Base-by-base conservation (phyloP, 2,888 invertebrate genomes). In the Acronicta leporina region DNA sequence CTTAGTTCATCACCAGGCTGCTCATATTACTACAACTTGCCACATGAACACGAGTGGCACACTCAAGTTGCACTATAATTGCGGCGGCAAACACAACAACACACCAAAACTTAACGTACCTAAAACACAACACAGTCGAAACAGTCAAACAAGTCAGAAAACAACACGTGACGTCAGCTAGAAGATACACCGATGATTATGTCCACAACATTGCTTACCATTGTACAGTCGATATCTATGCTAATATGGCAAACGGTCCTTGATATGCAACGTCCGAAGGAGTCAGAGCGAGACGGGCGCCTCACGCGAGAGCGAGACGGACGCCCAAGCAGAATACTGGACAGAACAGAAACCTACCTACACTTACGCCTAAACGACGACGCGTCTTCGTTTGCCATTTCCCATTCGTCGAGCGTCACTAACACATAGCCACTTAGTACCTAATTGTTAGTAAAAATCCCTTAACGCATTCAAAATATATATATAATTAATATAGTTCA, bases 381-480 rank as follows among this genome's bases (percentile, higher is more conserved):
- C 82, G 80, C 84, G 79, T 75, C 79, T 67, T 67, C 63, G 65
- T 73, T 77, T 77, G 82, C 82, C 88, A 84, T 86, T 82, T 74
- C 87, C 86, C 86, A 71, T 68, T 64, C 61, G 64, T 61, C 73
- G 73, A 52, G 64, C 77, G 68, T 62, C 80, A 80, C 89, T 88
- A 87, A 87, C 86, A 87, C 82, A 79, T 87, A 88, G 89, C 89
- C 85, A 85, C 91, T 93, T 92, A 92, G 79, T 84, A 87, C 82
- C 92, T 93, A 91, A 86, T 87, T 92, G 92, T 94, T 94, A 94
- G 93, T 94, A 93, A 93, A 94, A 93, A 93, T 92, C 88, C 90
- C 92, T 93, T 93, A 92, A 93, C 92, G 84, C 91, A 92, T 92
- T 92, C 93, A 92, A 93, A 90, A 94, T 93, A 94, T 92, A 93